Conservation (phyloP, 2,888 invertebrate genomes). For the Formica aserva region DNA sequence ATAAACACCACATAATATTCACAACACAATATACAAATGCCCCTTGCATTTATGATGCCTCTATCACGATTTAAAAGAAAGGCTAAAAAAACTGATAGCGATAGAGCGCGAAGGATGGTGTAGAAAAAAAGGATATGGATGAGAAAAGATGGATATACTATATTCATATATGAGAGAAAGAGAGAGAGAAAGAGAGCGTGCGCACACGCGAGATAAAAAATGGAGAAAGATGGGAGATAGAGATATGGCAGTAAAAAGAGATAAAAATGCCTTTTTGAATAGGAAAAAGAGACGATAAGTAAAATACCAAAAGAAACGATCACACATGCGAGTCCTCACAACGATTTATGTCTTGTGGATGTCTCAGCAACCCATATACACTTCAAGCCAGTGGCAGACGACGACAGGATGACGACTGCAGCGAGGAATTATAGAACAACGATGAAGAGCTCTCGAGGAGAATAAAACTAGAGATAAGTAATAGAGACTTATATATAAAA, state of each 20-base stretch:
- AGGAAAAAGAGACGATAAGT: slow-evolving; percentile 17
- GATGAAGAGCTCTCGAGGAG: slow-evolving; percentile 63
- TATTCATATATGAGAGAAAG: background rate
- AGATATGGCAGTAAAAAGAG: background rate
- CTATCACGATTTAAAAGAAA: slow-evolving; percentile 24
- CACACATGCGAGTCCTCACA: slow-evolving; percentile 52
- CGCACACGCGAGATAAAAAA: slow-evolving; percentile 25
- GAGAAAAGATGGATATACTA: background rate
- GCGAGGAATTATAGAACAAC: slow-evolving; percentile 62
- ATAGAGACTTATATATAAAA: slow-evolving; percentile 37
- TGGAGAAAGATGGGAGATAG: background rate
- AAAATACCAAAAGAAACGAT: slow-evolving; percentile 44
- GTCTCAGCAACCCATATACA: slow-evolving; percentile 47
- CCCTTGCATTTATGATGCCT: slow-evolving; percentile 50
- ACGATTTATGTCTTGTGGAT: slow-evolving; percentile 43
- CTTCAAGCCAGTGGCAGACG: slow-evolving; percentile 52
- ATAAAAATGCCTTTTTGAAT: background rate
- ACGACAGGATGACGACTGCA: slow-evolving; percentile 48
- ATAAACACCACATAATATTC: slow-evolving; percentile 43
- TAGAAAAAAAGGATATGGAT: background rate
- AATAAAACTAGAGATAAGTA: slow-evolving; percentile 36
- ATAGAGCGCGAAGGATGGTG: slow-evolving; percentile 7
- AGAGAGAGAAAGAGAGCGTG: slow-evolving; percentile 19
- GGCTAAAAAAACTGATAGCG: slow-evolving; percentile 16
- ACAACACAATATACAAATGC: slow-evolving; percentile 48